These are phyloP conservation scores for Sebastes baramenuke DNA, from an alignment of 2,797 vertebrate species.

Conservation along the genomic window DNA sequence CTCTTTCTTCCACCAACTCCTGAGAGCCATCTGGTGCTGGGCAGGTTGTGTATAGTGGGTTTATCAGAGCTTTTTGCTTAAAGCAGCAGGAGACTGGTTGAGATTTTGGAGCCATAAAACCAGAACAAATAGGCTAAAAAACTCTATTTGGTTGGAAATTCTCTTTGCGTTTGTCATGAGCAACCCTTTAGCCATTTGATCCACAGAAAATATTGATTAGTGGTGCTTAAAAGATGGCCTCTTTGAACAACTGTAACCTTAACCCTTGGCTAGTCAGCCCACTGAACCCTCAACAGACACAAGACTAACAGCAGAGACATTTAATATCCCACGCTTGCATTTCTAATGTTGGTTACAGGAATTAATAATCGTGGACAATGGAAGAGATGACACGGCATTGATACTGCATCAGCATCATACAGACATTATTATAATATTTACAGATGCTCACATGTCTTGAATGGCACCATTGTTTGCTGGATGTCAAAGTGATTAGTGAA, in stretches of 20 bases:
- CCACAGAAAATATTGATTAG: constrained; percentile 51
- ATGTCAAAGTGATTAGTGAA: constrained; percentile 39
- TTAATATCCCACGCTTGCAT: neutral
- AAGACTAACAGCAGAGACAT: neutral
- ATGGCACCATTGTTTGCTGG: constrained; percentile 19
- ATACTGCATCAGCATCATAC: neutral
- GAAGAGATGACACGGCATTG: neutral
- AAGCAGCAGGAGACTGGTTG: neutral
- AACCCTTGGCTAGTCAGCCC: constrained; percentile 9
- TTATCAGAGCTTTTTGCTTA: neutral
- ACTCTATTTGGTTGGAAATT: neutral
- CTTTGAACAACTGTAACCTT: constrained; percentile 35
- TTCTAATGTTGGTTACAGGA: neutral
- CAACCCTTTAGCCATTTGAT: constrained; percentile 39
- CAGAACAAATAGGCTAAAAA: neutral
- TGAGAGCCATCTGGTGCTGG: neutral
- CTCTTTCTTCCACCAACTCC: neutral
- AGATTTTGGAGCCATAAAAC: neutral
- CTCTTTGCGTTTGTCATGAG: neutral
- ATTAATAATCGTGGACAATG: neutral
- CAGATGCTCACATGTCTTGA: neutral
- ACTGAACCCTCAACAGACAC: neutral
- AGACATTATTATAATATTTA: neutral
- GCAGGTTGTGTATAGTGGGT: neutral
- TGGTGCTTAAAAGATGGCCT: constrained; percentile 19